phyloP scores from a whole-genome alignment of 2,888 invertebrate species.

The Mimumesa dahlbomi region DNA sequence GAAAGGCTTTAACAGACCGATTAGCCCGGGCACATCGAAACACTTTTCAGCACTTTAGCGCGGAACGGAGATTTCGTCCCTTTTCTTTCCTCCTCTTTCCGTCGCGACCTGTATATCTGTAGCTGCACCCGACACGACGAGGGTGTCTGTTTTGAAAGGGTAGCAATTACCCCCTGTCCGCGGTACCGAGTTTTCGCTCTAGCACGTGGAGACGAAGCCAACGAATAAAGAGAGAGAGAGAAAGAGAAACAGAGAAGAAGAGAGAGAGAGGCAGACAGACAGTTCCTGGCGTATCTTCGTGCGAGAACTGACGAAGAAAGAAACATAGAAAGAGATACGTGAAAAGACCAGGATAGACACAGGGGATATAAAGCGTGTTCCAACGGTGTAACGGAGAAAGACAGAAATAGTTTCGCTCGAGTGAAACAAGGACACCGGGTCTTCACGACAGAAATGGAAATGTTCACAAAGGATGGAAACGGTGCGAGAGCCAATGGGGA shows the following conservation, averaged over 20 bases:
- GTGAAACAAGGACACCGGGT: no score
- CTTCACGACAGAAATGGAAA: conserved; percentile 15
- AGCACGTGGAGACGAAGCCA: conserved; percentile 11
- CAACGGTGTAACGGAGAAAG: no score
- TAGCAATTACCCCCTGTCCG: conserved; percentile 42
- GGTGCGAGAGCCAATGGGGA: not conserved
- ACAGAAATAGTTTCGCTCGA: no score
- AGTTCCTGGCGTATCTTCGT: no score
- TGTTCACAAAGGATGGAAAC: not conserved
- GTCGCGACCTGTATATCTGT: not conserved
- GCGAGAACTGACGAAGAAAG: no score
- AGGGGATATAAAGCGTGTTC: no score
- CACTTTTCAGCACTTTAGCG: conserved; percentile 75
- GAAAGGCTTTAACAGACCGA: conserved; percentile 73
- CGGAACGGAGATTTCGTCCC: conserved; percentile 28
- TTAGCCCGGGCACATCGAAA: conserved; percentile 73
- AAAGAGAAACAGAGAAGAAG: conserved; percentile 20
- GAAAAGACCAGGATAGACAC: no score
- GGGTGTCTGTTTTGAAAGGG: conserved; percentile 53
- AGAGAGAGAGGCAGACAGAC: not conserved
- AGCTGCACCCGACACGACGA: conserved; percentile 8
- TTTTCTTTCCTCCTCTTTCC: not conserved
- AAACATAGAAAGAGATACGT: no score
- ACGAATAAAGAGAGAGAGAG: not conserved
- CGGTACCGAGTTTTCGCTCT: conserved; percentile 21